Evolutionary conservation across 1,140 invertebrate species (phyloP), one percentile per base, ranked within the genome.

Genomic region (Bactericera cockerelli): DNA sequence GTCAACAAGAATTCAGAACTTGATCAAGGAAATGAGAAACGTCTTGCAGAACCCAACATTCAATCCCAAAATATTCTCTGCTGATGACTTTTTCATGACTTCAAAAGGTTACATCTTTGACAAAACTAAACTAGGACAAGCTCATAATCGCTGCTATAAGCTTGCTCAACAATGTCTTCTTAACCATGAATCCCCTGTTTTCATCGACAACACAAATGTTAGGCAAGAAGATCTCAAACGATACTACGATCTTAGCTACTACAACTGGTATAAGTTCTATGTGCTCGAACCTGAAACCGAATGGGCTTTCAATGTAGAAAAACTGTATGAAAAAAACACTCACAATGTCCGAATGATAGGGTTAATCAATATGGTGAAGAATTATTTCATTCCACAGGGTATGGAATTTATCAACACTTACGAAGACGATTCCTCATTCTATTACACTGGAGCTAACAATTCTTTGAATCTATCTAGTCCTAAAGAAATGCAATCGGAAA

Each of bases 191-290:
- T 49, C 22, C 4, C 22, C 22, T 10, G 19, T 49, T 6, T 49
- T 49, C 22, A 49, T 49, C 6, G 42, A 49, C 42, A 49, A 49
- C 22, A 49, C 42, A 4, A 49, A 49, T n/a, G n/a, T n/a, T 19
- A 49, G 8, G 8, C 6, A 49, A n/a, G 3, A 49, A 49, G 42
- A 49, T 4, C 3, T 49, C 4, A 4, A n/a, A n/a, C 6, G 42
- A 49, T 49, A 49, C 22, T 49, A 49, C 22, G 42, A 49, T 6
- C n/a, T 49, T n/a, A 16, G 8, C 22, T 49, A 49, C 19, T 22
- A 49, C 22, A 49, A 49, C 22, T 49, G 42, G 42, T 49, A 49
- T n/a, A 49, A 49, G n/a, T 49, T 49, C 22, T 49, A 19, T n/a
- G 22, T 49, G n/a, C 6, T 49, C 19, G 42, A 49, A 49, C 42